Evolutionary conservation across 2,113 vertebrate species (phyloP).

Genomic region (Hassar affinis): DNA sequence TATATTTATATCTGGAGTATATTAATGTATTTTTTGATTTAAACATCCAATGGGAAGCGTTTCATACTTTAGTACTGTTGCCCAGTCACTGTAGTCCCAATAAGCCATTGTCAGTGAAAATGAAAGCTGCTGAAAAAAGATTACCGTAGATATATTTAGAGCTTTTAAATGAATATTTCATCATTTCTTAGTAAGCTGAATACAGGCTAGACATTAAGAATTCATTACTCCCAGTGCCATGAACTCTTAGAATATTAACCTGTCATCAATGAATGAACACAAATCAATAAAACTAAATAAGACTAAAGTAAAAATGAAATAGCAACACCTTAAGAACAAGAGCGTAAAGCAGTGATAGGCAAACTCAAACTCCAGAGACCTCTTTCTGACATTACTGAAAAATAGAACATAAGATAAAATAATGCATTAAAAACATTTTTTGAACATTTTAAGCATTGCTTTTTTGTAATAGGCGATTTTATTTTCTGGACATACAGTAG

Average conservation of each 20-base stretch:
- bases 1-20: background rate
- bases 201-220: conserved; percentile 78
- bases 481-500: background rate
- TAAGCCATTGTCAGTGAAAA: background rate
- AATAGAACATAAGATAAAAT: background rate
- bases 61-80: conserved; percentile 31
- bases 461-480: background rate
- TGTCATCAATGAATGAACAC: conserved; percentile 67
- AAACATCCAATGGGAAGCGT: background rate
- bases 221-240: conserved; percentile 77
- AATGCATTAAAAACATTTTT: background rate
- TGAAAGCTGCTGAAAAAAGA: conserved; percentile 12
- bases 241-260: conserved; percentile 73
- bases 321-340: background rate
- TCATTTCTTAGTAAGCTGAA: conserved; percentile 71
- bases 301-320: background rate
- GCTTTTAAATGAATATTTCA: conserved; percentile 79
- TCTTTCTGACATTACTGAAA: background rate
- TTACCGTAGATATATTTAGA: conserved; percentile 73
- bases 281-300: conserved; percentile 15
- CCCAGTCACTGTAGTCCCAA: background rate
- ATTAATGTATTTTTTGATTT: background rate
- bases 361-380: background rate
- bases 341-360: background rate
- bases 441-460: conserved; percentile 1